Base-by-base conservation (phyloP, 2,797 vertebrate species). In the Pangasius macronema region DNA sequence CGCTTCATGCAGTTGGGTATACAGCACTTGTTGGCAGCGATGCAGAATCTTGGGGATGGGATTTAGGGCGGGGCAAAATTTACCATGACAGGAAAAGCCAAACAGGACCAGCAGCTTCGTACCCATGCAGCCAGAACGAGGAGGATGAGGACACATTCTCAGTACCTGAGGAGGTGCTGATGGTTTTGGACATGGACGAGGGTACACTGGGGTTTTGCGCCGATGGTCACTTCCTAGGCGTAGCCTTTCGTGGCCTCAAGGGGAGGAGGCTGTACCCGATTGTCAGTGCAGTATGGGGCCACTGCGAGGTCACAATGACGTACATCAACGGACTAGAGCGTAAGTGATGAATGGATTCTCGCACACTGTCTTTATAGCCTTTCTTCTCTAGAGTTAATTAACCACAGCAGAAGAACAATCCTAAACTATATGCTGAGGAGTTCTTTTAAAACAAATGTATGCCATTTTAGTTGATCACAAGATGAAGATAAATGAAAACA, bases 281-380 rank as follows among this genome's bases (percentile, higher is more conserved):
- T 73, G 97, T 99, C 95, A 99, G 98, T 72, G 98, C 98, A 0
- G 98, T 99, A 73, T 99, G 98, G 98, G 98, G 98, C 86, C 98
- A 99, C 96, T 99, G 98, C 91, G 98, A 99, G 94, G 98, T 99
- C 94, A 97, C 97, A 90, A 99, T 99, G 97, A 96, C 96, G 93
- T 99, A 99, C 95, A 94, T 99, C 95, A 99, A 99, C 0, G 98
- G 98, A 94, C 96, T 99, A 89, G 98, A 99, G 94, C 98, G 98
- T 99, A 96, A 98, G 98, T 99, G 90, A 63, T 77, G 10, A 33
- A 10, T 39, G 20, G 39, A 55, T 83, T 67, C 61, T 30, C 3
- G 4, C 13, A 27, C 14, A 5, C 10, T 39, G 30, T 5, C 8
- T 57, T 55, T 5, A 2, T 3, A 14, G 30, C 1, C 9, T 49